phyloP scores from a whole-genome alignment of 2,113 vertebrate species.

The Zosterops hypoxanthus region DNA sequence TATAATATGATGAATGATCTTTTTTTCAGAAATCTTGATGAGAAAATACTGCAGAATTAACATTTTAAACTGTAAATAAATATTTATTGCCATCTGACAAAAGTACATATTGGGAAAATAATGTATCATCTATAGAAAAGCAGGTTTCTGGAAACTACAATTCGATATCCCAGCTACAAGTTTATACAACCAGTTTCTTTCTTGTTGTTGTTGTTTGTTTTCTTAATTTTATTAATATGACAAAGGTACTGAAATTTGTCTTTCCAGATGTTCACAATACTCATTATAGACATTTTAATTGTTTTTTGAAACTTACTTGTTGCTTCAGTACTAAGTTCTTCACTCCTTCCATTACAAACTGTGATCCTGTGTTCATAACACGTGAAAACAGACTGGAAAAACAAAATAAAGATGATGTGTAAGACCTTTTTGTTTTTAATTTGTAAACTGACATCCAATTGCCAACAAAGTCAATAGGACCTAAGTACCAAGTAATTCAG shows the following conservation, averaged over 20 bases:
- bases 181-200: background rate
- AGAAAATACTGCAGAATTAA: background rate
- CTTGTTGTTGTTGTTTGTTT: background rate
- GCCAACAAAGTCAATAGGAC: background rate
- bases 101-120: background rate
- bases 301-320: conserved; percentile 81
- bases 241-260: background rate
- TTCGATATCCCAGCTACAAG: background rate
- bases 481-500: background rate
- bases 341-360: conserved; percentile 99
- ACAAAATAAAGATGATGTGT: background rate
- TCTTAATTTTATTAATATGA: background rate
- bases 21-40: background rate
- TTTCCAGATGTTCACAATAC: background rate
- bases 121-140: background rate
- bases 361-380: conserved; percentile 97
- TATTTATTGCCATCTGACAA: background rate
- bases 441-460: background rate
- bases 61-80: background rate
- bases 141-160: background rate
- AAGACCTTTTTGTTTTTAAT: background rate
- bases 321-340: conserved; percentile 98
- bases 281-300: background rate
- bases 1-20: background rate
- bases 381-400: conserved; percentile 89